Percentiles rank a stretch among this genome's conserved stretches.
Evolutionary conservation across 1,140 invertebrate species (phyloP).

Genomic region (Trichonephila inaurata): DNA sequence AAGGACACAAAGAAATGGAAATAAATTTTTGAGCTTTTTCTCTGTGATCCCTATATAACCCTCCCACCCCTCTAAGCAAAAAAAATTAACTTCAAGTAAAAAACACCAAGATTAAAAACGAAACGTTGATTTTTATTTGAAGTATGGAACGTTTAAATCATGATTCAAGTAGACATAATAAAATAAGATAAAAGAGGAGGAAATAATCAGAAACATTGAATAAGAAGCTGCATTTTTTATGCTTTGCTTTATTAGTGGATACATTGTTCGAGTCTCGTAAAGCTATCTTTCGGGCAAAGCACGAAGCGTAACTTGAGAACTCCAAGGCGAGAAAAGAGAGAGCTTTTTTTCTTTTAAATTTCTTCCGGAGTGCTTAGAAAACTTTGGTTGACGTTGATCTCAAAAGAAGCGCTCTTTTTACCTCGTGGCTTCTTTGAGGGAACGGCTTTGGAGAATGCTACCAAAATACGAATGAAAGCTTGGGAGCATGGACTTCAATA

Average conservation of each 20-base stretch:
- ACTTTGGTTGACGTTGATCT: background rate
- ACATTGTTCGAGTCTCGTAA: conserved; percentile 24
- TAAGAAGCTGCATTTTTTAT: background rate
- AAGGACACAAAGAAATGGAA: background rate
- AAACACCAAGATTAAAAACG: background rate
- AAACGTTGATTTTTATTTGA: background rate
- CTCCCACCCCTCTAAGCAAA: no score
- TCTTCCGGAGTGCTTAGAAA: background rate
- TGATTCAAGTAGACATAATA: background rate
- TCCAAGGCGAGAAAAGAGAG: background rate
- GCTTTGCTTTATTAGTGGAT: conserved; percentile 26
- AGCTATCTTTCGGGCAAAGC: conserved; percentile 17
- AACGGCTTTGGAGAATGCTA: background rate
- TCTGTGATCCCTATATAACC: background rate
- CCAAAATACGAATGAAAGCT: no score
- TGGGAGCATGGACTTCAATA: no score
- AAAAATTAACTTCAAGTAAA: background rate
- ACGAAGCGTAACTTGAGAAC: conserved; percentile 15
- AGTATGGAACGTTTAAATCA: background rate
- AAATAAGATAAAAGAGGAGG: background rate
- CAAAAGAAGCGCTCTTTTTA: conserved; percentile 1
- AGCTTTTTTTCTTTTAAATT: background rate
- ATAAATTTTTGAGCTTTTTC: background rate
- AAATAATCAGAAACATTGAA: conserved; percentile 3
- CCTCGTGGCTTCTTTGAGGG: background rate